Evolutionary conservation across 92 coral and sea anemone genomes (phyloP), one percentile per base, ranked within the genome.

Genomic region (Siderastrea siderea): DNA sequence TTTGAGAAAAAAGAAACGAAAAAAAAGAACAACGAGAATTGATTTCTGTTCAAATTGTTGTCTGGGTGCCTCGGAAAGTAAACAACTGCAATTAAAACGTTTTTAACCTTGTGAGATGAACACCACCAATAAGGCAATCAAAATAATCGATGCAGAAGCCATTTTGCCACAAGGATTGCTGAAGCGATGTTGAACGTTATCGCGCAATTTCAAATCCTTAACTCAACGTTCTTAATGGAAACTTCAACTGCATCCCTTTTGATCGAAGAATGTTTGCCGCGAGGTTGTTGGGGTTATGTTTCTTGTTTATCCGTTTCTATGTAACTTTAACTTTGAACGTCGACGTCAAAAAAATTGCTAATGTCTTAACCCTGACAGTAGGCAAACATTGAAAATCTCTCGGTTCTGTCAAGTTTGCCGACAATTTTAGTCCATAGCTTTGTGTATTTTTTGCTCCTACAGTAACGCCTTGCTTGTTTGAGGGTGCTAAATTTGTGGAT

Each of bases 291-390:
- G 16, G 47, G 50, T 26, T 44, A 0, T 43, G 16, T 68, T 7
- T 68, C 46, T 9, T 44, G 73, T 68, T 68, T 68, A 68, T 68
- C 73, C 73, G 73, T 68, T 68, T 68, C 73, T 68, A 68, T 68
- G 51, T 68, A 45, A 44, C 73, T 68, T 68, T 44, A 47, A 0
- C 73, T 68, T 12, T 2, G 46, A 47, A 1, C 10, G 73, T 68
- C 51, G 46, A 13, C n/a, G 50, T 68, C 50, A 53, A 68, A 68
- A 43, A 44, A 2, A 5, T 3, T 64, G 43, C 5, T 16, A 6
- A 1, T n/a, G n/a, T 10, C 6, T 15, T 15, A 12, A 5, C 6
- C 5, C 9, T 1, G 43, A 8, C 5, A 64, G 69, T 64, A n/a
- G 26, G 26, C 69, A 64, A 55, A 55, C 61, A 55, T 14, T 3